A percentile compares a stretch with the other conserved stretches of the same genome.
These are phyloP conservation scores for Sarcophaga bullata DNA, from an alignment of 1,140 invertebrate species.

Conservation along the genomic window DNA sequence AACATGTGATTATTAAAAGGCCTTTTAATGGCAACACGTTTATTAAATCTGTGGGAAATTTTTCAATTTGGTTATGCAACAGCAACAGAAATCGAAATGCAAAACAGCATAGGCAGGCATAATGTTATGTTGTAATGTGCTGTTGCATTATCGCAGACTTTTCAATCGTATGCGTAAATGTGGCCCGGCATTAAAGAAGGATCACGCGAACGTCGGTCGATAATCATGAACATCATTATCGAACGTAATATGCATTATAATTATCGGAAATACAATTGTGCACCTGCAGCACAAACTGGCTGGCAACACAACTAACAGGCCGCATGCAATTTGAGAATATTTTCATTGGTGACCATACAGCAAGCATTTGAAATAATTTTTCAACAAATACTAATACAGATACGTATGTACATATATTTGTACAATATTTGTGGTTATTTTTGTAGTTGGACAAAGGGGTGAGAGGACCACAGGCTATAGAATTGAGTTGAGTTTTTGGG, in stretches of 20 bases:
- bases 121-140: conserved; percentile 6
- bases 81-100: not conserved
- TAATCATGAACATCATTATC: not conserved
- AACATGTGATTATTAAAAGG: conserved; percentile 26
- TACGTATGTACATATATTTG: no score
- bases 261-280: conserved; percentile 15
- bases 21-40: conserved; percentile 21
- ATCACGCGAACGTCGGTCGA: not conserved
- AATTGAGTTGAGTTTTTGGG: no score
- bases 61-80: not conserved
- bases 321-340: no score
- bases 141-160: conserved; percentile 5
- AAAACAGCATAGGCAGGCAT: not conserved
- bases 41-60: not conserved
- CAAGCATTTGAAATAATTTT: no score
- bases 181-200: not conserved
- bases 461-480: no score
- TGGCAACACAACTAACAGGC: no score
- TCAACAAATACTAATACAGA: no score
- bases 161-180: not conserved
- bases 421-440: no score
- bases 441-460: no score
- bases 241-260: not conserved
- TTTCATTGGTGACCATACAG: no score
- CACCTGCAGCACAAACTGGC: not conserved